Evolutionary conservation across 2,797 vertebrate genomes (phyloP).

Genomic region (Neosalanx taihuensis): DNA sequence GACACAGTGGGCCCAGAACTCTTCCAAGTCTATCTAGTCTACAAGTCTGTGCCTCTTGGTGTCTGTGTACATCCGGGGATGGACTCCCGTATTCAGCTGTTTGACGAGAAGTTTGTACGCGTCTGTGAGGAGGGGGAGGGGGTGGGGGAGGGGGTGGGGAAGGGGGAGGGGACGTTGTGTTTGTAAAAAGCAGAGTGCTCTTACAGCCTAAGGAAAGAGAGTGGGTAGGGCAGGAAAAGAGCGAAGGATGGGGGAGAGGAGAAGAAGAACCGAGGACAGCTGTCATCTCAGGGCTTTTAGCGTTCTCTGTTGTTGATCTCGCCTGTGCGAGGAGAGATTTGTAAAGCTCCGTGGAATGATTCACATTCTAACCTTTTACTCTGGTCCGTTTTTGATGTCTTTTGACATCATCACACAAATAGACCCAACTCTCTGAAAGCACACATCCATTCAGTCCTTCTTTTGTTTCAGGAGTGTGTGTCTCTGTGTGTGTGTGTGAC

Average conservation of each 20-base stretch:
- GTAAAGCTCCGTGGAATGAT: background rate
- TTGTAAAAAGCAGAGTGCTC: conserved; percentile 24
- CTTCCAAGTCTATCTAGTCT: too few species aligned
- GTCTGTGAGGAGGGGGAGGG: background rate
- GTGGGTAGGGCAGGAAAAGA: background rate
- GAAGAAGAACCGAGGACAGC: background rate
- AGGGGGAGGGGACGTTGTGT: background rate
- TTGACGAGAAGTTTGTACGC: background rate
- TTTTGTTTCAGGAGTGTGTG: background rate
- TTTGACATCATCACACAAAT: conserved; percentile 3
- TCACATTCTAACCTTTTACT: background rate
- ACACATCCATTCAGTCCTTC: background rate
- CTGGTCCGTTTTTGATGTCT: background rate
- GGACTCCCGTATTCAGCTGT: background rate
- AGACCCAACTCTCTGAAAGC: background rate
- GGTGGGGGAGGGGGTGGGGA: background rate
- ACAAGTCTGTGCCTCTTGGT: background rate
- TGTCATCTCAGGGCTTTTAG: conserved; percentile 7
- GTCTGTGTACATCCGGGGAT: background rate
- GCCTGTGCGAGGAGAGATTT: background rate
- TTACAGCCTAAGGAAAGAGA: conserved; percentile 28
- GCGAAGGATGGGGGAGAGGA: background rate
- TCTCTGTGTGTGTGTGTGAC: background rate
- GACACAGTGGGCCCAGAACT: too few species aligned
- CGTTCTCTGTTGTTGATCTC: conserved; percentile 8